Percentiles rank a stretch among this genome's conserved stretches.
Evolutionary conservation across 2,888 invertebrate genomes (phyloP).

Genomic region (Platycheirus rosarum): DNA sequence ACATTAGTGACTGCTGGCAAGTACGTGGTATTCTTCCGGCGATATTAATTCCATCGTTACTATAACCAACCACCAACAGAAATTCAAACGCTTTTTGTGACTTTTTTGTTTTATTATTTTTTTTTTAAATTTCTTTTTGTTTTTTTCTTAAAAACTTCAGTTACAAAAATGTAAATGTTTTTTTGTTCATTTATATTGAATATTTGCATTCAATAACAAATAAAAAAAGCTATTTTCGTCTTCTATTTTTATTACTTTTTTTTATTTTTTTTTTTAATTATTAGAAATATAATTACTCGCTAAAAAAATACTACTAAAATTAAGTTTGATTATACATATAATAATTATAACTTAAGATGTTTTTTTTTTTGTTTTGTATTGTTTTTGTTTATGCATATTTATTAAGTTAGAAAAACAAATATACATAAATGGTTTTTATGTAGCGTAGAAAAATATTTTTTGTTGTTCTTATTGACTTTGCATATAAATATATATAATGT

Average conservation of each 20-base stretch:
- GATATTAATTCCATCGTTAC: too few species aligned
- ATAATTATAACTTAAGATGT: constrained; percentile 62
- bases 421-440: constrained; percentile 48
- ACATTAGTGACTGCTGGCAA: too few species aligned
- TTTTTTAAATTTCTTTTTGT: constrained; percentile 26
- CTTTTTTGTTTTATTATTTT: constrained; percentile 47
- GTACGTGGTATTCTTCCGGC: too few species aligned
- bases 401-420: constrained; percentile 66
- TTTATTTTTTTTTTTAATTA: constrained; percentile 39
- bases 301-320: constrained; percentile 68
- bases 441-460: constrained; percentile 67
- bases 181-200: constrained; percentile 17
- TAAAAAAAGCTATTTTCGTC: constrained; percentile 41
- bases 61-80: too few species aligned
- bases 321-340: constrained; percentile 69
- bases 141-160: constrained; percentile 38
- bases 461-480: constrained; percentile 34
- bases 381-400: constrained; percentile 65
- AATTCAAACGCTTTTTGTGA: constrained; percentile 12
- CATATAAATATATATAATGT: constrained; percentile 68
- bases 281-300: constrained; percentile 67
- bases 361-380: constrained; percentile 39
- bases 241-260: constrained; percentile 52
- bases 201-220: constrained; percentile 50
- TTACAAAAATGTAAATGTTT: constrained; percentile 57